A percentile compares a stretch with the other conserved stretches of the same genome.
phyloP scores from a whole-genome alignment of 1,140 invertebrate genomes.

The Harpegnathos saltator region DNA sequence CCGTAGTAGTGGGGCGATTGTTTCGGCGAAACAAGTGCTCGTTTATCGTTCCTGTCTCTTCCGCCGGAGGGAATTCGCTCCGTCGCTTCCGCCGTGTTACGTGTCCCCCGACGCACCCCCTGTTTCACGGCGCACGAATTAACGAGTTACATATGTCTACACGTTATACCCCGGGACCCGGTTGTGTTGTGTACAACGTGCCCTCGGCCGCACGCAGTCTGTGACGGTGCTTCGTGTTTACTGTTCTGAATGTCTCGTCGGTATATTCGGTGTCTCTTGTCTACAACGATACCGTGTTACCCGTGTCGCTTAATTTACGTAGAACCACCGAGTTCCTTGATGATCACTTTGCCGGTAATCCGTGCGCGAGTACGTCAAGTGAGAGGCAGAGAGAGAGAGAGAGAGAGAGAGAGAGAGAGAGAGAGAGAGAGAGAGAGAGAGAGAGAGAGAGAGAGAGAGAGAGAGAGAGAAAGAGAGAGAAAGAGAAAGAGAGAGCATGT shows the following conservation, averaged over 20 bases:
- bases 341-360: conserved; percentile 55
- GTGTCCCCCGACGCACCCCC: neutral
- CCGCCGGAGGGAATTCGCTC: conserved; percentile 58
- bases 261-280: conserved; percentile 40
- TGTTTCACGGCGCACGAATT: conserved; percentile 58
- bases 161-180: conserved; percentile 32
- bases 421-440: no score
- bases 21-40: conserved; percentile 69
- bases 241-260: conserved; percentile 67
- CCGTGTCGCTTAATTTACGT: conserved; percentile 18
- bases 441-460: no score
- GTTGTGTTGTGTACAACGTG: conserved; percentile 45
- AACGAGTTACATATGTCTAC: conserved; percentile 30
- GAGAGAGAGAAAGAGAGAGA: no score
- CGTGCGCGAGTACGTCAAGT: conserved; percentile 1
- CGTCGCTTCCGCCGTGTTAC: conserved; percentile 64
- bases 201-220: conserved; percentile 65
- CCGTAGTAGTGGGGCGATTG: conserved; percentile 68
- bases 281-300: conserved; percentile 29
- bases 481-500: neutral
- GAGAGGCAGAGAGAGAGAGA: no score
- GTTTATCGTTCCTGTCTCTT: conserved; percentile 59
- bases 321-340: conserved; percentile 32
- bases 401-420: no score
- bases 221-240: conserved; percentile 68